These are phyloP conservation scores for Clarias pachynema DNA, from an alignment of 2,797 vertebrate species.

Conservation along the genomic window DNA sequence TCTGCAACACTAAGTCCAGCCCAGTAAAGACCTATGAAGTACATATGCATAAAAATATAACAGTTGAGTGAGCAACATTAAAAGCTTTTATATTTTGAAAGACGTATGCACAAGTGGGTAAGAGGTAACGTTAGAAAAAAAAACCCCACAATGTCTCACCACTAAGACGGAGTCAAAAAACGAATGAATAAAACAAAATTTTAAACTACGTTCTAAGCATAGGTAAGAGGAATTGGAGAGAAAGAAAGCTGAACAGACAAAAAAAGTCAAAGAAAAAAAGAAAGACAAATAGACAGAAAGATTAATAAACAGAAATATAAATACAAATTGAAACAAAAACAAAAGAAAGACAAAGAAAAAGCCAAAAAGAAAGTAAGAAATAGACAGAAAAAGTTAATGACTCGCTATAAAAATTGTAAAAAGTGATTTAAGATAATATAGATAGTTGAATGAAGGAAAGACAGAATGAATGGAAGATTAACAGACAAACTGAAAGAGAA, in stretches of 20 bases:
- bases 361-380: not conserved
- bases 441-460: not conserved
- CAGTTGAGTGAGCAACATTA: not conserved
- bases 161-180: not conserved
- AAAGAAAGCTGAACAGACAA: not conserved
- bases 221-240: not conserved
- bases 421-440: too few relatives aligned
- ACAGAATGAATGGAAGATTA: not conserved
- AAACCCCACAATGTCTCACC: too few relatives aligned
- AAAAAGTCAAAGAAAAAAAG: not conserved
- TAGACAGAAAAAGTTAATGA: not conserved
- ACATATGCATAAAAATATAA: constrained; percentile 1
- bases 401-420: too few relatives aligned
- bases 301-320: not conserved
- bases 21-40: constrained; percentile 15
- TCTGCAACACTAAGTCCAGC: not conserved
- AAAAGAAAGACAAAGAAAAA: not conserved
- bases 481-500: not conserved
- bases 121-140: not conserved
- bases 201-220: not conserved
- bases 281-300: not conserved
- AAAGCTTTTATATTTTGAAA: too few relatives aligned
- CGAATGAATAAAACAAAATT: constrained; percentile 1
- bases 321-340: not conserved
- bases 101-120: not conserved